Evolutionary conservation across 2,888 invertebrate genomes (phyloP).

Genomic region (Cephus nigrinus): DNA sequence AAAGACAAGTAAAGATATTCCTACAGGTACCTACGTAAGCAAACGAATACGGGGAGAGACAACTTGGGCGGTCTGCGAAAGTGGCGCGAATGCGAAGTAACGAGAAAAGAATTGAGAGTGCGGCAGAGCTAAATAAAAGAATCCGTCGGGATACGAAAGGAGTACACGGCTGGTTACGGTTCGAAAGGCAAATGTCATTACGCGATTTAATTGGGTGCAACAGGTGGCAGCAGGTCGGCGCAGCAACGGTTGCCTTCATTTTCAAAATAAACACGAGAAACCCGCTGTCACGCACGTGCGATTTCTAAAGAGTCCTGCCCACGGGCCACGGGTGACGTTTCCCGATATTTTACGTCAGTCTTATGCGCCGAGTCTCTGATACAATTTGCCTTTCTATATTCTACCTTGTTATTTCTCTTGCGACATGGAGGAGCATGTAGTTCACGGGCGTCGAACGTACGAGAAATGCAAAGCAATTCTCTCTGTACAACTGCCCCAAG

Average conservation of each 20-base stretch:
- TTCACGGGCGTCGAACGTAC: neutral
- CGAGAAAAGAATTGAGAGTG: neutral
- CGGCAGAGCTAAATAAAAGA: neutral
- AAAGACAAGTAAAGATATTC: neutral
- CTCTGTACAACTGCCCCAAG: neutral
- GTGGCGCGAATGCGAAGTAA: neutral
- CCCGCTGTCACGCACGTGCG: conserved; percentile 6
- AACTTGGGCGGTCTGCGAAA: neutral
- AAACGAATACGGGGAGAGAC: neutral
- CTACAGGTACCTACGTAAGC: neutral
- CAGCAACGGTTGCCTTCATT: neutral
- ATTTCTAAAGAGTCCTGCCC: neutral
- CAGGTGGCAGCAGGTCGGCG: conserved; percentile 31
- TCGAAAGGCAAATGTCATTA: conserved; percentile 50
- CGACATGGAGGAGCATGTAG: neutral
- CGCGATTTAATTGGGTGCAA: conserved; percentile 52
- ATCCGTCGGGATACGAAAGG: neutral
- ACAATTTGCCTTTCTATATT: neutral
- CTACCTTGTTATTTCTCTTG: neutral
- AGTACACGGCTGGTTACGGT: conserved; percentile 38
- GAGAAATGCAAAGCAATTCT: neutral
- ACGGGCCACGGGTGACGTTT: neutral
- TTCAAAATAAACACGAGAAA: conserved; percentile 4
- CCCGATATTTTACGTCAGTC: neutral
- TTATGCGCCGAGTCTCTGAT: neutral